A percentile compares a stretch with the other conserved stretches of the same genome.
Conservation (phyloP, 2,888 invertebrate species). For the Incurvaria masculella region DNA sequence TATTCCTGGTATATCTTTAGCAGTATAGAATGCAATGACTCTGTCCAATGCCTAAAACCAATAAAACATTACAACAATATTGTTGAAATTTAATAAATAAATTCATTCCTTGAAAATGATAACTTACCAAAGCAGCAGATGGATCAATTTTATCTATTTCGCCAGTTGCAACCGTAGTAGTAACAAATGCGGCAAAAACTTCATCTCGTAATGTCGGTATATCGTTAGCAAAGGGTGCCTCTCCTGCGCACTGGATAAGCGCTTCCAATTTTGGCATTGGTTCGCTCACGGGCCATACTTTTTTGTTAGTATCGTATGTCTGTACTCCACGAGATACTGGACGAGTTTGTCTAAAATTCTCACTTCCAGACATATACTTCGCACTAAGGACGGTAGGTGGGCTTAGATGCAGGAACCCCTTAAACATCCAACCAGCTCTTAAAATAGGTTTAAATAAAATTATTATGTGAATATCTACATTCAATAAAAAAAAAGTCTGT, state of each 20-base stretch:
- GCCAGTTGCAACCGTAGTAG: conserved; percentile 35
- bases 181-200: conserved; percentile 56
- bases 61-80: not conserved
- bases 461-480: too few relatives aligned
- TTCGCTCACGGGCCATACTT: conserved; percentile 55
- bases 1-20: conserved; percentile 65
- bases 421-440: not conserved
- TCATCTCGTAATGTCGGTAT: conserved; percentile 49
- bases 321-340: conserved; percentile 52
- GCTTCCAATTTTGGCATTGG: conserved; percentile 54
- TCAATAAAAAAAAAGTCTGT: not conserved
- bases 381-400: not conserved
- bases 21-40: conserved; percentile 61
- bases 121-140: conserved; percentile 15
- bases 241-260: conserved; percentile 48
- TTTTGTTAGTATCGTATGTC: conserved; percentile 50
- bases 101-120: too few relatives aligned
- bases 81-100: too few relatives aligned
- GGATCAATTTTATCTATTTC: conserved; percentile 48
- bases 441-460: not conserved
- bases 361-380: not conserved
- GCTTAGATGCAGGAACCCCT: not conserved
- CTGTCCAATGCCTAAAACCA: conserved; percentile 59
- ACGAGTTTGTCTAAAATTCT: conserved; percentile 18
- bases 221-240: conserved; percentile 58